Evolutionary conservation across 2,888 invertebrate species (phyloP), one percentile per base, ranked within the genome.

Genomic region (Troides oblongomaculatus): DNA sequence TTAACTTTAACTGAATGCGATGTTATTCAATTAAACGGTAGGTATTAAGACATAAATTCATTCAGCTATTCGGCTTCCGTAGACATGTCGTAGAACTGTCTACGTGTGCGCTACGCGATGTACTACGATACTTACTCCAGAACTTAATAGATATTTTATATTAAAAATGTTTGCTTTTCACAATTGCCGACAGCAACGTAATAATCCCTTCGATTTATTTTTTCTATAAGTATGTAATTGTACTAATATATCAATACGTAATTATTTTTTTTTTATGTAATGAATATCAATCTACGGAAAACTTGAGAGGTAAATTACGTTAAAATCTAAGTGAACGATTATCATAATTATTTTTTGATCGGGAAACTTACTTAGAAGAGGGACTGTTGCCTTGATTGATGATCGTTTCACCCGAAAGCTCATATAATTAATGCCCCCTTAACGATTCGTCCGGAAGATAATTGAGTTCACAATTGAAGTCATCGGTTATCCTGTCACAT

Each of bases 371-470:
- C 7, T 62, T 23, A 12, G 46, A 62, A 43, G 39, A 53, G 65
- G 72, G 73, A 75, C 77, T 74, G 74, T 70, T 72, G 72, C 74
- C 74, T 79, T 87, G 88, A 90, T 88, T 87, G 87, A 89, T 89
- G 85, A 80, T 76, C 83, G 81, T 81, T 83, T 80, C 78, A 76
- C 80, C 78, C 74, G 77, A 78, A 81, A 79, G 75, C 78, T 78
- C 75, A 77, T 83, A 81, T 88, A 89, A 89, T 88, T 89, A 88
- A 88, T 85, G 88, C 82, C 79, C 75, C 75, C 80, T 82, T 82
- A 80, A 81, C 81, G 80, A 72, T 71, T 72, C 73, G 58, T 56
- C 62, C 25, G 46, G 46, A 62, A 60, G 63, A 67, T 70, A 73
- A 73, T 74, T 72, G 60, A 62, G 50, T 59, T 64, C 50, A 66